These are phyloP conservation scores for Oconnorella tubifera DNA, from an alignment of 2,888 invertebrate species.

Conservation along the genomic window DNA sequence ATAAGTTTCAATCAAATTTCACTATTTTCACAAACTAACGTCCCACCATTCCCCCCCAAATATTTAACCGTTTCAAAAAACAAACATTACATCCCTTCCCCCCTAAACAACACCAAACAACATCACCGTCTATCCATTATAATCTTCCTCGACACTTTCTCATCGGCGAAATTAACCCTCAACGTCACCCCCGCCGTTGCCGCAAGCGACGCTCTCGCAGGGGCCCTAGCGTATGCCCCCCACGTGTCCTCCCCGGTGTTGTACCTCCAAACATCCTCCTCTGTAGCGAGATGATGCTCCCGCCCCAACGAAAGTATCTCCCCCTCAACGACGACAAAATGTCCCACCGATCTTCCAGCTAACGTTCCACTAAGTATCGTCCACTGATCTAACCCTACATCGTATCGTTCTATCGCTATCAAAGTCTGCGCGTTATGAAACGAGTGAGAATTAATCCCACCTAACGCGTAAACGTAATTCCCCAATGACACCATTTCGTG, in stretches of 20 bases:
- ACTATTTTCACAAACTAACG: no score
- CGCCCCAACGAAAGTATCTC: constrained; percentile 51
- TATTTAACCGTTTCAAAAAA: no score
- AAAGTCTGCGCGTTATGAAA: constrained; percentile 47
- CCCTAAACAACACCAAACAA: no score
- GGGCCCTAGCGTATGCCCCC: constrained; percentile 48
- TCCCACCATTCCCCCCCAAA: no score
- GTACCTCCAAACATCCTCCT: constrained; percentile 54
- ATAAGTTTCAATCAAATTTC: no score
- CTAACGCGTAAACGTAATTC: constrained; percentile 47
- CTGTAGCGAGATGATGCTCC: constrained; percentile 52
- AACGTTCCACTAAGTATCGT: constrained; percentile 51
- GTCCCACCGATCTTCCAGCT: constrained; percentile 53
- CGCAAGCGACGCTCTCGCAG: constrained; percentile 48
- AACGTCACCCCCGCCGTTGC: constrained; percentile 47
- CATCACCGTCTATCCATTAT: constrained; percentile 12
- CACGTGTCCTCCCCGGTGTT: constrained; percentile 45
- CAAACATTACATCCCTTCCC: no score
- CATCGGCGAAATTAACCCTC: constrained; percentile 49
- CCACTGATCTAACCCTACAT: constrained; percentile 49
- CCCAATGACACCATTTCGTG: constrained; percentile 49
- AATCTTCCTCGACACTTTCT: constrained; percentile 40
- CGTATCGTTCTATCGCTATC: constrained; percentile 52
- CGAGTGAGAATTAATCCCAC: constrained; percentile 50
- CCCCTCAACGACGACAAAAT: constrained; percentile 47